phyloP scores from a whole-genome alignment of 2,888 invertebrate species.

The Conops quadrifasciatus region DNA sequence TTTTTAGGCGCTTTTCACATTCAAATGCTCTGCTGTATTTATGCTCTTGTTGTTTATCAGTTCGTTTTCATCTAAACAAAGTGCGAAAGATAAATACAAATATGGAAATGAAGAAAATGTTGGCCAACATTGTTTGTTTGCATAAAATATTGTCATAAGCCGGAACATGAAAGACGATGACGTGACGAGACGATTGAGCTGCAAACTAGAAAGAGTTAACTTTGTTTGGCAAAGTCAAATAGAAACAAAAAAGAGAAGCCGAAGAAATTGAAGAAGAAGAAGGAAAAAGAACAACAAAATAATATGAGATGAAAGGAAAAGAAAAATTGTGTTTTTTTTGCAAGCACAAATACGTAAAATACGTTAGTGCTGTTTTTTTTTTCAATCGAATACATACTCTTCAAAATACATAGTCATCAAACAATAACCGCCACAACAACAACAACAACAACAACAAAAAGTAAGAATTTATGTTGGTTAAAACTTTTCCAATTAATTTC shows the following conservation, averaged over 20 bases:
- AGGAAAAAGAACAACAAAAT: background rate
- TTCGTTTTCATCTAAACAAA: conserved; percentile 9
- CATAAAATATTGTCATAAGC: conserved; percentile 14
- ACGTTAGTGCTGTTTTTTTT: no score
- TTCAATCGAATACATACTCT: background rate
- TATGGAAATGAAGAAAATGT: conserved; percentile 17
- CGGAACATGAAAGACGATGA: conserved; percentile 22
- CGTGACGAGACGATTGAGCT: background rate
- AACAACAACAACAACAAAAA: background rate
- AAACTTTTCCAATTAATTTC: conserved; percentile 47
- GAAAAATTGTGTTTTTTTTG: no score
- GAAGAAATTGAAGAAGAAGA: background rate
- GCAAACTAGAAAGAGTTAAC: background rate
- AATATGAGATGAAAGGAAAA: background rate
- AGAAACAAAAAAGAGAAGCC: background rate
- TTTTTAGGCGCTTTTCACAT: background rate
- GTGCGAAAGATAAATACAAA: conserved; percentile 17
- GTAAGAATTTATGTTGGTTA: conserved; percentile 36
- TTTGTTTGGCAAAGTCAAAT: background rate
- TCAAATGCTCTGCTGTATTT: background rate
- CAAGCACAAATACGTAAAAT: no score
- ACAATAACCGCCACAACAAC: background rate
- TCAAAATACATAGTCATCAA: background rate
- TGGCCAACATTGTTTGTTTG: conserved; percentile 15
- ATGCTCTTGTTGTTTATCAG: background rate